A percentile compares a stretch with the other conserved stretches of the same genome.
These are phyloP conservation scores for Thereva nobilitata DNA, from an alignment of 2,888 invertebrate species.

Conservation along the genomic window DNA sequence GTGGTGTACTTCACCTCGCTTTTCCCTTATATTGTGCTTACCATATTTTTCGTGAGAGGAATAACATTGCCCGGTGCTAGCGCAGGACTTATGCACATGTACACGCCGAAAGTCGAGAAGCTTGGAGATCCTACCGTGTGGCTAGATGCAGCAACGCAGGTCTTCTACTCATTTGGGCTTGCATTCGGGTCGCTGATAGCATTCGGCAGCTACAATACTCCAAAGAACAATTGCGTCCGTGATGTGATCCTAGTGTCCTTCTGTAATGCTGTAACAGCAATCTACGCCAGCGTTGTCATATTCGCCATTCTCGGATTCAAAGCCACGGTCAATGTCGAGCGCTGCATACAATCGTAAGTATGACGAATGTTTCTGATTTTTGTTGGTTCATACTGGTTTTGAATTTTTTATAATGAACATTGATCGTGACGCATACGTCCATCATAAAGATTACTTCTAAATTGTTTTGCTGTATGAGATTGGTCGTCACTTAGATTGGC, in stretches of 20 bases:
- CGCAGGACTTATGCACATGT: slow-evolving; percentile 87
- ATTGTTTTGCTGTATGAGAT: slow-evolving; percentile 6
- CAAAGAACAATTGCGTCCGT: slow-evolving; percentile 91
- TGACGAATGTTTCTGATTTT: slow-evolving; percentile 37
- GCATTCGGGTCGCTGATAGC: slow-evolving; percentile 95
- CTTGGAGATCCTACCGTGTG: slow-evolving; percentile 87
- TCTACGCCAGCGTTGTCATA: slow-evolving; percentile 93
- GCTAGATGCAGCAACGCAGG: slow-evolving; percentile 96
- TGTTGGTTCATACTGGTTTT: slow-evolving; percentile 30
- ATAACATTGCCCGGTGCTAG: slow-evolving; percentile 85
- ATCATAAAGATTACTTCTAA: slow-evolving; percentile 1
- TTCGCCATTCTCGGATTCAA: slow-evolving; percentile 96
- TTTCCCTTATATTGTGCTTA: slow-evolving; percentile 91
- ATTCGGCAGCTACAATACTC: slow-evolving; percentile 93
- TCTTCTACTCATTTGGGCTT: slow-evolving; percentile 93
- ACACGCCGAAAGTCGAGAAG: slow-evolving; percentile 89
- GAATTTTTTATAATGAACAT: slow-evolving; percentile 41
- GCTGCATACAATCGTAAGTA: slow-evolving; percentile 75
- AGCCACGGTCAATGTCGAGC: slow-evolving; percentile 86
- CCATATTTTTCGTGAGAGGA: slow-evolving; percentile 91
- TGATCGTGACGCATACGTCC: slow-evolving; percentile 1
- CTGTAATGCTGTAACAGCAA: slow-evolving; percentile 92
- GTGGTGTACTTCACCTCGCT: slow-evolving; percentile 95
- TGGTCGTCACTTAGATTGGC: slow-evolving; percentile 3
- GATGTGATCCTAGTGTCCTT: slow-evolving; percentile 88